Evolutionary conservation across 2,113 vertebrate genomes (phyloP).

Genomic region (Silurus glanis): DNA sequence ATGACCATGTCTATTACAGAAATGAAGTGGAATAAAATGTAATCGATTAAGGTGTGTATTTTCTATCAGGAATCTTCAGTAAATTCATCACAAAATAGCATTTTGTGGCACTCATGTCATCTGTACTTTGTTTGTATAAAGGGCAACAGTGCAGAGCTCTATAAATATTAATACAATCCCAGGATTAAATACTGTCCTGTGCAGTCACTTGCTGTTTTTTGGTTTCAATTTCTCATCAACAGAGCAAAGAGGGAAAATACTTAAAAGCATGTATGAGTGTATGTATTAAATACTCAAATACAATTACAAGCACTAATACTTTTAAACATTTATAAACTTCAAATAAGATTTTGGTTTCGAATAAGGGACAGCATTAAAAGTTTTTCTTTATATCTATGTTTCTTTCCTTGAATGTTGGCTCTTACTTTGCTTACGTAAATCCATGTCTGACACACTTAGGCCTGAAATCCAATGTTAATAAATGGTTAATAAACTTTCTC

Average conservation of each 20-base stretch:
- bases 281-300: not conserved
- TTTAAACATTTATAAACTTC: not conserved
- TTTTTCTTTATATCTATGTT: not conserved
- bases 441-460: not conserved
- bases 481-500: not conserved
- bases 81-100: not conserved
- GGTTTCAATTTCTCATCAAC: conserved; percentile 2
- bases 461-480: not conserved
- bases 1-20: not conserved
- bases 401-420: not conserved
- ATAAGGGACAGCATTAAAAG: not conserved
- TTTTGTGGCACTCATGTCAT: not conserved
- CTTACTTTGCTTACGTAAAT: not conserved
- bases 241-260: not conserved
- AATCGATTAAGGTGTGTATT: not conserved
- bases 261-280: not conserved
- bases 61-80: not conserved
- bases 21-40: not conserved
- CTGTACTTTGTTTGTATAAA: conserved; percentile 20
- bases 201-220: not conserved
- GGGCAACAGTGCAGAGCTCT: conserved; percentile 1
- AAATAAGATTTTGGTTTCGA: not conserved
- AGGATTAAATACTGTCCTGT: not conserved
- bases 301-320: not conserved
- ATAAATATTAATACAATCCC: conserved; percentile 33